Percentiles rank a stretch among this genome's conserved stretches.
These are phyloP conservation scores for Coryphaenoides rupestris DNA, from an alignment of 2,113 vertebrate species.

Conservation along the genomic window DNA sequence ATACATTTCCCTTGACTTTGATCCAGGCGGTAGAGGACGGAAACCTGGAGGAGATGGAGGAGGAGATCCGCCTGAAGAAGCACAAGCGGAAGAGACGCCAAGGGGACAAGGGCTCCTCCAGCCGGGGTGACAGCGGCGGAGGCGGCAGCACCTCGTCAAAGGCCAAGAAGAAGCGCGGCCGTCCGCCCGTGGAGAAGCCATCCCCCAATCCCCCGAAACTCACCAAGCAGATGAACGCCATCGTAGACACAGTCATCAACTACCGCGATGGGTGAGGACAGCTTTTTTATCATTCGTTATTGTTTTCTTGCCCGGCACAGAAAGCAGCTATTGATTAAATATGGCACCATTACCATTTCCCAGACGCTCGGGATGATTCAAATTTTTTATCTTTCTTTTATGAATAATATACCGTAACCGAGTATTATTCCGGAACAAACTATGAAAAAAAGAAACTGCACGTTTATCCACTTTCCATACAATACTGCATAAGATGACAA, in stretches of 20 bases:
- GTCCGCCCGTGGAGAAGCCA: constrained; percentile 92
- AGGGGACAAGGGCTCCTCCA: constrained; percentile 86
- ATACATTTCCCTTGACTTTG: background rate
- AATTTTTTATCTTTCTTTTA: too few relatives aligned
- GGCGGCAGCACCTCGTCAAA: constrained; percentile 51
- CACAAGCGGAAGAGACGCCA: constrained; percentile 88
- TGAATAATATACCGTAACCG: too few relatives aligned
- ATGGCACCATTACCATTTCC: too few relatives aligned
- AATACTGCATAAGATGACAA: too few relatives aligned
- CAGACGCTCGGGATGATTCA: too few relatives aligned
- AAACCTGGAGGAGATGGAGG: constrained; percentile 98
- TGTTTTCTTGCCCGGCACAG: too few relatives aligned
- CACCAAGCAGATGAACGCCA: constrained; percentile 95
- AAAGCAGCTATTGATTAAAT: too few relatives aligned
- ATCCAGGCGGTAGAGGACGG: constrained; percentile 93
- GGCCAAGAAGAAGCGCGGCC: constrained; percentile 90
- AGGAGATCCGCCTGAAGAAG: constrained; percentile 95
- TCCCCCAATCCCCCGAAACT: constrained; percentile 92
- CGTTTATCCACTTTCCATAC: too few relatives aligned
- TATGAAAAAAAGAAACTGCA: too few relatives aligned
- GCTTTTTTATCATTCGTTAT: background rate
- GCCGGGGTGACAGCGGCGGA: constrained; percentile 81
- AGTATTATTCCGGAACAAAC: too few relatives aligned
- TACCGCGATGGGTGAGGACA: constrained; percentile 89
- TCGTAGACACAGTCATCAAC: constrained; percentile 96